Evolutionary conservation across 2,113 vertebrate genomes (phyloP).

Genomic region (Corythaixoides concolor): DNA sequence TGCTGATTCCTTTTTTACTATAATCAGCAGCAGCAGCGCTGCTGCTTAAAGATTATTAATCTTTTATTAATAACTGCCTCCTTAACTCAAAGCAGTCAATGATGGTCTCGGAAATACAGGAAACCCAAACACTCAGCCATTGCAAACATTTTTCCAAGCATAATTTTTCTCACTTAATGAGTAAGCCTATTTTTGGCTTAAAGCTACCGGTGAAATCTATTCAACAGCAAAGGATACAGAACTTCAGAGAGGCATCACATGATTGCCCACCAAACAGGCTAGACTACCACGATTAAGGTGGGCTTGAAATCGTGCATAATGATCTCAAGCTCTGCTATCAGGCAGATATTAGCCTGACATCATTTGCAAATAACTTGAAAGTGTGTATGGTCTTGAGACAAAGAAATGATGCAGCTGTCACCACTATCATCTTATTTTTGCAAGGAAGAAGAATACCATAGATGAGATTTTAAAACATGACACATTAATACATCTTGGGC

Average conservation of each 20-base stretch:
- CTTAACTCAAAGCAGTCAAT: neutral
- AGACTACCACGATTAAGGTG: neutral
- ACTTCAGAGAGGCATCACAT: neutral
- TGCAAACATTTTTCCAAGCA: neutral
- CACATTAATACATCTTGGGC: neutral
- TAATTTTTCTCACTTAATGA: neutral
- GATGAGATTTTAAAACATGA: neutral
- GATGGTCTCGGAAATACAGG: neutral
- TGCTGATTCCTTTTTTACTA: neutral
- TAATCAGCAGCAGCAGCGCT: neutral
- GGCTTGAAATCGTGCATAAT: neutral
- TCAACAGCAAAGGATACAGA: neutral
- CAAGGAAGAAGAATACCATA: neutral
- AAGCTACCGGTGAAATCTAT: neutral
- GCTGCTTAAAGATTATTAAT: neutral
- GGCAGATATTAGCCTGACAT: neutral
- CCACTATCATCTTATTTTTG: neutral
- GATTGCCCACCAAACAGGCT: neutral
- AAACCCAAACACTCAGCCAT: neutral
- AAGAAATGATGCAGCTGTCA: neutral
- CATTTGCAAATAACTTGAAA: neutral
- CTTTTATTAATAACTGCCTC: neutral
- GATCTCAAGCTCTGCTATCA: neutral
- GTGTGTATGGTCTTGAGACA: neutral
- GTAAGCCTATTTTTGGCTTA: neutral